A percentile compares a stretch with the other conserved stretches of the same genome.
Evolutionary conservation across 2,888 invertebrate genomes (phyloP).

Genomic region (Folsomia manolachei): DNA sequence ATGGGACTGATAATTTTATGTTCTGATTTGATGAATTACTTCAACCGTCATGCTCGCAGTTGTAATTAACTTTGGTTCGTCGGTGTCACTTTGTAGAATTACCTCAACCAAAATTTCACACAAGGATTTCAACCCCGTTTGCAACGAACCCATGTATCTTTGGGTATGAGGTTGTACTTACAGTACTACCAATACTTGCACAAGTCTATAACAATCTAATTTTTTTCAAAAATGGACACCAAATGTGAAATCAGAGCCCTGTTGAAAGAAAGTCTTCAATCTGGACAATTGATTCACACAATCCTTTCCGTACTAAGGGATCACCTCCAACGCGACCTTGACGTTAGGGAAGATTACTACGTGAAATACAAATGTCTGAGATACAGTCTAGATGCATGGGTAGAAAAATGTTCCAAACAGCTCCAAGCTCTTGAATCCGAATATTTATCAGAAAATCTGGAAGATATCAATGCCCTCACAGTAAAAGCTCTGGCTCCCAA

Average conservation of each 20-base stretch:
- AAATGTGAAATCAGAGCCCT: background rate
- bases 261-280: background rate
- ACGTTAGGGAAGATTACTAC: background rate
- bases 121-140: no score
- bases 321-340: background rate
- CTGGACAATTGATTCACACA: background rate
- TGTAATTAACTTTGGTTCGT: no score
- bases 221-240: background rate
- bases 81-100: no score
- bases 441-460: background rate
- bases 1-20: no score
- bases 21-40: no score
- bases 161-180: no score
- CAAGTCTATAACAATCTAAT: no score
- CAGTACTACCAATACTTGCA: no score
- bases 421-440: background rate
- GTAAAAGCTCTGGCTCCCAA: background rate
- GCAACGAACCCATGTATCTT: no score
- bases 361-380: constrained; percentile 6
- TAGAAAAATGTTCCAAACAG: background rate
- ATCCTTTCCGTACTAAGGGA: background rate
- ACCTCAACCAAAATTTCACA: no score
- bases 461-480: background rate
- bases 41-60: no score
- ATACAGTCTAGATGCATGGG: background rate